phyloP scores from a whole-genome alignment of 1,140 invertebrate genomes.

The Neocloeon triangulifer region DNA sequence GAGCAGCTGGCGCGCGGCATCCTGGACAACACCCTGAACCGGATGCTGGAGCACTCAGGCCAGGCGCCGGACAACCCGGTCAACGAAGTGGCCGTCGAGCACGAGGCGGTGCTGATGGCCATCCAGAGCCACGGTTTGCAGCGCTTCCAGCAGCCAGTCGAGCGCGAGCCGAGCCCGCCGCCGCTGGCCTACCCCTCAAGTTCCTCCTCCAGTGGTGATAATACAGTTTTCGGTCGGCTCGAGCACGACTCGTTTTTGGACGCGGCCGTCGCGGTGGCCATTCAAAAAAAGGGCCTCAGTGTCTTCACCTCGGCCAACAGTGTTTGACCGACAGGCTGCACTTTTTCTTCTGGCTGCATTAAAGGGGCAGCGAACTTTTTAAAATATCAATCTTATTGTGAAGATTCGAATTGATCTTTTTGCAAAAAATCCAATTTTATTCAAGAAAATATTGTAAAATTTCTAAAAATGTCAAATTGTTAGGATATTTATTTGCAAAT shows the following conservation, averaged over 20 bases:
- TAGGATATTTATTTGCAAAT: too few species aligned
- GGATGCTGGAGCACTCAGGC: slow-evolving; percentile 35
- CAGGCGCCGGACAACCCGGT: slow-evolving; percentile 24
- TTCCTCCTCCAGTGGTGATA: slow-evolving; percentile 5
- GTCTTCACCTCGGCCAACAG: too few species aligned
- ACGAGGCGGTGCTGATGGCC: slow-evolving; percentile 39
- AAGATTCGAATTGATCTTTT: too few species aligned
- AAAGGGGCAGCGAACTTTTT: too few species aligned
- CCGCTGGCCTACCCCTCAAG: neutral
- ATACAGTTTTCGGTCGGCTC: slow-evolving; percentile 6
- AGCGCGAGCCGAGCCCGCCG: neutral
- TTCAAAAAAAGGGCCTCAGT: slow-evolving; percentile 42
- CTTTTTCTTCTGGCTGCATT: too few species aligned
- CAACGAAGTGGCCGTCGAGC: slow-evolving; percentile 19
- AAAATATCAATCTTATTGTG: too few species aligned
- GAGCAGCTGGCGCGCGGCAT: slow-evolving; percentile 41
- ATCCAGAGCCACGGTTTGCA: slow-evolving; percentile 35
- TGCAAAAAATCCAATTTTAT: too few species aligned
- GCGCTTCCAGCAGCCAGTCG: slow-evolving; percentile 1
- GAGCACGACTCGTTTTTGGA: slow-evolving; percentile 32
- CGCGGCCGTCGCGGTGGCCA: slow-evolving; percentile 38
- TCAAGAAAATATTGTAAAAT: too few species aligned
- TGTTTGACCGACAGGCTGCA: too few species aligned
- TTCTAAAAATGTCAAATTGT: too few species aligned
- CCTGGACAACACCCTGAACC: slow-evolving; percentile 48